These are phyloP conservation scores for Cenopis cana DNA, from an alignment of 2,888 invertebrate species.

Conservation along the genomic window DNA sequence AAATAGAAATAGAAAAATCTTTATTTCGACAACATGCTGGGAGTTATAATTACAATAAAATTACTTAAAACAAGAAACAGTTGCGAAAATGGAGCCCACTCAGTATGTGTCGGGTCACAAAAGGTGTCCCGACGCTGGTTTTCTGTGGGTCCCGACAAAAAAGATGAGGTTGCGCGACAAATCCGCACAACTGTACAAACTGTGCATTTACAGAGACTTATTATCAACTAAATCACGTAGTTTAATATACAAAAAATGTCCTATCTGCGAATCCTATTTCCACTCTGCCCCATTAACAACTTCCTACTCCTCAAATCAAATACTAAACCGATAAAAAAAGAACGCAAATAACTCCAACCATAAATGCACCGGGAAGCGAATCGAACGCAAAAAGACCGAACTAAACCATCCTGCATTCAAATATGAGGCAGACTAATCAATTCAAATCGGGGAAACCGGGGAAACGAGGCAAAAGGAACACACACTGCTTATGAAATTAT, in stretches of 20 bases:
- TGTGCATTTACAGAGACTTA: no score
- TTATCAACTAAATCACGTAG: background rate
- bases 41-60: no score
- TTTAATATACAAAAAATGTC: background rate
- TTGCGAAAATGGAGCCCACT: no score
- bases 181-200: no score
- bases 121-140: no score
- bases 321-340: slow-evolving; percentile 41
- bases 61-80: no score
- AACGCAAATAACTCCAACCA: slow-evolving; percentile 52
- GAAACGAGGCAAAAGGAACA: slow-evolving; percentile 78
- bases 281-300: slow-evolving; percentile 30
- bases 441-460: slow-evolving; percentile 79
- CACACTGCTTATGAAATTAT: slow-evolving; percentile 83
- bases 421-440: slow-evolving; percentile 81
- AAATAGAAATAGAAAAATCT: no score
- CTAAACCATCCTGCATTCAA: slow-evolving; percentile 67
- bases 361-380: slow-evolving; percentile 62
- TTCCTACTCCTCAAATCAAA: slow-evolving; percentile 33
- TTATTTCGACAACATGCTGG: no score
- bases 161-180: no score
- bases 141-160: no score
- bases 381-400: slow-evolving; percentile 60
- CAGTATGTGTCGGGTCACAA: no score
- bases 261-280: slow-evolving; percentile 12